Percentiles rank a stretch among this genome's conserved stretches.
Evolutionary conservation across 2,888 invertebrate genomes (phyloP).

Genomic region (Drosophila macrothrix): DNA sequence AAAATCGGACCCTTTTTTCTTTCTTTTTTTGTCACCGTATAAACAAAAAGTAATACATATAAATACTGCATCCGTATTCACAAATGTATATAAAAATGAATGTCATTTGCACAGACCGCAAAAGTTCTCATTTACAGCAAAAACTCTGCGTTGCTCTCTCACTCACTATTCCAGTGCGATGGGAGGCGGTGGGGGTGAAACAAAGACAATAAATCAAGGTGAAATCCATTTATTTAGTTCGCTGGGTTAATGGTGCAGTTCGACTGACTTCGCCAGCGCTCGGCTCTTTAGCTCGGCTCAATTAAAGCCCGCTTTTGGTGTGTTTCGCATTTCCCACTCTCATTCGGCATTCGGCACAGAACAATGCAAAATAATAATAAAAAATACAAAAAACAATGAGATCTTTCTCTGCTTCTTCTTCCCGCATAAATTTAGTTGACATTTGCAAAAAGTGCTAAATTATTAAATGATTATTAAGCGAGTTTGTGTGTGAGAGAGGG

Average conservation of each 20-base stretch:
- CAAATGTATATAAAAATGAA: not conserved
- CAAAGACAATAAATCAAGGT: slow-evolving; percentile 73
- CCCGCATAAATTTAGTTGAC: slow-evolving; percentile 65
- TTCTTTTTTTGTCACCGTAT: not conserved
- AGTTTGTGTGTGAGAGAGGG: slow-evolving; percentile 28
- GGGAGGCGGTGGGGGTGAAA: slow-evolving; percentile 23
- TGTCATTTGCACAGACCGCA: slow-evolving; percentile 49
- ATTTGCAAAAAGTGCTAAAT: slow-evolving; percentile 73
- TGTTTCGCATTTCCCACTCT: slow-evolving; percentile 1
- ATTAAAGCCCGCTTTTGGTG: slow-evolving; percentile 27
- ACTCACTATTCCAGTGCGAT: slow-evolving; percentile 29
- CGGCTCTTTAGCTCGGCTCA: slow-evolving; percentile 25
- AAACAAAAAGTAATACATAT: slow-evolving; percentile 25
- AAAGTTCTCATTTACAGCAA: slow-evolving; percentile 50
- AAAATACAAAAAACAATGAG: slow-evolving; percentile 50
- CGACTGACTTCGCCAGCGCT: slow-evolving; percentile 21
- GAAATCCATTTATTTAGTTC: slow-evolving; percentile 75
- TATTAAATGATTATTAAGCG: slow-evolving; percentile 74
- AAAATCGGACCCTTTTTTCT: slow-evolving; percentile 53
- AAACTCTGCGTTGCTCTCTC: slow-evolving; percentile 1
- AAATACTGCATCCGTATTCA: slow-evolving; percentile 4
- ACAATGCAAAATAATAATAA: slow-evolving; percentile 40
- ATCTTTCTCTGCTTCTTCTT: slow-evolving; percentile 17
- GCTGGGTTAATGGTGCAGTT: slow-evolving; percentile 70
- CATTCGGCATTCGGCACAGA: slow-evolving; percentile 8